Evolutionary conservation across 1,140 invertebrate species (phyloP).

Genomic region (Epicauta chinensis): DNA sequence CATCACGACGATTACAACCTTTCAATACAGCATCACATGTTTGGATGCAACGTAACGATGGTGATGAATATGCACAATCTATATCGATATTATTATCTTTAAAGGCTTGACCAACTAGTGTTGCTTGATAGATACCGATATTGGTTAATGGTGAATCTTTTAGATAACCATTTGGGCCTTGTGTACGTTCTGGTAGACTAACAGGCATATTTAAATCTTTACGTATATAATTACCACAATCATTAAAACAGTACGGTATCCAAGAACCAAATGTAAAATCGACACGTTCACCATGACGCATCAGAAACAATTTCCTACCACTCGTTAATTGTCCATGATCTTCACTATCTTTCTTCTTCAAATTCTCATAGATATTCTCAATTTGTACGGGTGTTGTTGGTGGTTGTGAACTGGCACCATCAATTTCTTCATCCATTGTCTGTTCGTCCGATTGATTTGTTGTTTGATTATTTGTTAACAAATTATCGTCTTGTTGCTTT

Average conservation of each 20-base stretch:
- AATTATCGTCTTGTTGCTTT: constrained; percentile 1
- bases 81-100: constrained; percentile 59
- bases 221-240: constrained; percentile 66
- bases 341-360: neutral
- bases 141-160: constrained; percentile 85
- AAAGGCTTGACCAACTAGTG: constrained; percentile 71
- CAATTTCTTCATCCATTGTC: neutral
- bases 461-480: neutral
- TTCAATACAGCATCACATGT: constrained; percentile 68
- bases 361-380: neutral
- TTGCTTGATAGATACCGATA: constrained; percentile 66
- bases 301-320: constrained; percentile 62
- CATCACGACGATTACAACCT: constrained; percentile 44
- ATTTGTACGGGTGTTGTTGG: constrained; percentile 3
- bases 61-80: constrained; percentile 74
- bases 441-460: no score
- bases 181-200: constrained; percentile 55
- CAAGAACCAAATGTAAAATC: constrained; percentile 88
- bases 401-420: neutral
- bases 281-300: constrained; percentile 82
- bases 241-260: constrained; percentile 82
- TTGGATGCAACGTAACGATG: constrained; percentile 85
- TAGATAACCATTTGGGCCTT: constrained; percentile 59
- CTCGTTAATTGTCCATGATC: neutral
- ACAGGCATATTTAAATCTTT: constrained; percentile 88